These are phyloP conservation scores for Syngnathus scovelli DNA, from an alignment of 2,113 vertebrate species.

Conservation along the genomic window DNA sequence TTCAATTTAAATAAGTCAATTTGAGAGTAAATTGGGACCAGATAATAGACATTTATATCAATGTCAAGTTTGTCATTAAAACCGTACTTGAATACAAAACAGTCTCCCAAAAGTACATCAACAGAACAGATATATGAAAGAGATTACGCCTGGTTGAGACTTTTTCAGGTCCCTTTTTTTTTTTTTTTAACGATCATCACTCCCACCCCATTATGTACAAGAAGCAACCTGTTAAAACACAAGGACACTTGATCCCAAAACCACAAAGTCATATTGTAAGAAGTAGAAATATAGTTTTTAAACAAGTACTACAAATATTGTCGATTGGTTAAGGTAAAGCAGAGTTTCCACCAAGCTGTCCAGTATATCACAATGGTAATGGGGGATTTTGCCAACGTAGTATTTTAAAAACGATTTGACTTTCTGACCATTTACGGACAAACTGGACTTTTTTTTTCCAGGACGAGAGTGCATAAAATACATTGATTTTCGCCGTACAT, in stretches of 20 bases:
- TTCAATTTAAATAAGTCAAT: not conserved
- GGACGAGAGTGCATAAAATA: too few species aligned
- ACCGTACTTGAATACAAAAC: not conserved
- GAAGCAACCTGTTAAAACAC: constrained; percentile 4
- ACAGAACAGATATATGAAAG: not conserved
- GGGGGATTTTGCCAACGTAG: too few species aligned
- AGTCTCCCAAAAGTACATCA: not conserved
- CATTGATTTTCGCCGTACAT: too few species aligned
- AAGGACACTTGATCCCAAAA: constrained; percentile 16
- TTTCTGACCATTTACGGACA: too few species aligned
- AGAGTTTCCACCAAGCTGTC: not conserved
- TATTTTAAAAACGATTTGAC: too few species aligned
- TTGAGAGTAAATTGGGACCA: not conserved
- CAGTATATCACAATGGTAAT: not conserved
- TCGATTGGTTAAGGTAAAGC: not conserved
- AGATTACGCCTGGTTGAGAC: not conserved
- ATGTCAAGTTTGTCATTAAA: not conserved
- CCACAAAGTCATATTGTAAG: not conserved
- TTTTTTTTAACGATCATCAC: not conserved
- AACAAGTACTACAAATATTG: not conserved
- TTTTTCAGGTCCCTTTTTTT: not conserved
- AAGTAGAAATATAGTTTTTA: not conserved
- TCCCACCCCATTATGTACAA: constrained; percentile 15
- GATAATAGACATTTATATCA: not conserved
- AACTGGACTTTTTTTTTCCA: too few species aligned